Conservation (phyloP, 1,140 invertebrate genomes). For the Drosophila persimilis region DNA sequence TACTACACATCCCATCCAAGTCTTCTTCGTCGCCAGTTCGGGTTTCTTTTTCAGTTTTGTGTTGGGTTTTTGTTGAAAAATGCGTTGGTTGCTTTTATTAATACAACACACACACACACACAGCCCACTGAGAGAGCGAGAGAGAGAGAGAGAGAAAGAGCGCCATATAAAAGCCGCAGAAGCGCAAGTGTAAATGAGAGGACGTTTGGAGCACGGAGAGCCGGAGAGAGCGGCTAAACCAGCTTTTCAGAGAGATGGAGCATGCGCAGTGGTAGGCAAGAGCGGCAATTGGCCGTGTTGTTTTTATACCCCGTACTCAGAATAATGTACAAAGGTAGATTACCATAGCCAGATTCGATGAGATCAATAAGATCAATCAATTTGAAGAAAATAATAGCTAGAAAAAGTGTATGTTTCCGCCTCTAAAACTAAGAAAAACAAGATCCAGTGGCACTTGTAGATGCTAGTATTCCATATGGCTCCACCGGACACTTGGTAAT, state of each 20-base stretch:
- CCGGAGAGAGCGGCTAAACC: constrained; percentile 24
- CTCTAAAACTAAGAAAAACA: too few species aligned
- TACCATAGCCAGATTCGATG: too few species aligned
- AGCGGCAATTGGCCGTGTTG: constrained; percentile 32
- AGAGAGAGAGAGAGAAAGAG: constrained; percentile 12
- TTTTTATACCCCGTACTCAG: too few species aligned
- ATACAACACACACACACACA: constrained; percentile 58
- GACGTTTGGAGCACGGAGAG: constrained; percentile 6
- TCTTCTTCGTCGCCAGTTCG: constrained; percentile 37
- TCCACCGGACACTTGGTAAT: too few species aligned
- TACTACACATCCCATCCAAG: constrained; percentile 36
- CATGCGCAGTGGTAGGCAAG: constrained; percentile 61
- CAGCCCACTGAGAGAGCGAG: not conserved
- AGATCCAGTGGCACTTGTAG: too few species aligned
- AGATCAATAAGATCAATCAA: too few species aligned
- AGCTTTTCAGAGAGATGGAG: constrained; percentile 55
- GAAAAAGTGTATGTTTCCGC: not conserved
- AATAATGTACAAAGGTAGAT: too few species aligned
- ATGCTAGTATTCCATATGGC: too few species aligned
- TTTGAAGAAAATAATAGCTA: too few species aligned
- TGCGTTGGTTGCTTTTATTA: constrained; percentile 80
- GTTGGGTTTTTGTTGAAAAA: constrained; percentile 68
- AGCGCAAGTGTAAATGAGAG: constrained; percentile 55
- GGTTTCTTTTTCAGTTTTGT: constrained; percentile 46
- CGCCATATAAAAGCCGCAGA: constrained; percentile 16